phyloP scores from a whole-genome alignment of 2,113 vertebrate genomes.

The Pelvicachromis taeniatus region DNA sequence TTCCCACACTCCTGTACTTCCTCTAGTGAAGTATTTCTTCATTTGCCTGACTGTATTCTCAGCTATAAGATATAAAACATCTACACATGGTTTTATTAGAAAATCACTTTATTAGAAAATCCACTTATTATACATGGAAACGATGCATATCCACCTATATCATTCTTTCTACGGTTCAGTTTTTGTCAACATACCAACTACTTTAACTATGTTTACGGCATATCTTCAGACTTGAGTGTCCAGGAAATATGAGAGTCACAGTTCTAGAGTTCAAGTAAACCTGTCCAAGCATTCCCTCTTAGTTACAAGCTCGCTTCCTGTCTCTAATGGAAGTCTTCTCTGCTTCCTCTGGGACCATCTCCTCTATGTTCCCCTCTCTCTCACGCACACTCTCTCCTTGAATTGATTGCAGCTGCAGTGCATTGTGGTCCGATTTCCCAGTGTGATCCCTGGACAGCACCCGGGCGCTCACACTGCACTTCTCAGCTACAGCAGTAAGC shows the following conservation, averaged over 20 bases:
- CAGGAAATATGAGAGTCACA: not conserved
- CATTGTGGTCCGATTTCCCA: constrained; percentile 13
- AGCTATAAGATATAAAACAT: not conserved
- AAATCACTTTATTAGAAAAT: not conserved
- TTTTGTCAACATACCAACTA: not conserved
- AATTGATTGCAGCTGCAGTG: constrained; percentile 31
- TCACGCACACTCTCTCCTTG: not conserved
- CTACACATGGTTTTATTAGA: not conserved
- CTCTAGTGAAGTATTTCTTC: not conserved
- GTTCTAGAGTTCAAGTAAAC: not conserved
- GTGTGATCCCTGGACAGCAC: constrained; percentile 40
- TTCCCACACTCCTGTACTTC: not conserved
- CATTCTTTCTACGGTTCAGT: no score
- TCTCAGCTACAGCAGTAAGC: constrained; percentile 49
- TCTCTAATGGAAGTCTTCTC: constrained; percentile 42
- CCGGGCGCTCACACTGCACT: not conserved
- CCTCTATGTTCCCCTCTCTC: not conserved
- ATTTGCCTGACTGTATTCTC: not conserved
- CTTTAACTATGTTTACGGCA: not conserved
- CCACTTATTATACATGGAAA: not conserved
- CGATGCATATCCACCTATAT: not conserved
- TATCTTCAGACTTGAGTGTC: not conserved
- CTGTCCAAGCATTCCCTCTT: not conserved
- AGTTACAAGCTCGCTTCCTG: not conserved
- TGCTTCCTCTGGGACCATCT: not conserved